Evolutionary conservation across 2,888 invertebrate species (phyloP).

Genomic region (Tribolium freemani): DNA sequence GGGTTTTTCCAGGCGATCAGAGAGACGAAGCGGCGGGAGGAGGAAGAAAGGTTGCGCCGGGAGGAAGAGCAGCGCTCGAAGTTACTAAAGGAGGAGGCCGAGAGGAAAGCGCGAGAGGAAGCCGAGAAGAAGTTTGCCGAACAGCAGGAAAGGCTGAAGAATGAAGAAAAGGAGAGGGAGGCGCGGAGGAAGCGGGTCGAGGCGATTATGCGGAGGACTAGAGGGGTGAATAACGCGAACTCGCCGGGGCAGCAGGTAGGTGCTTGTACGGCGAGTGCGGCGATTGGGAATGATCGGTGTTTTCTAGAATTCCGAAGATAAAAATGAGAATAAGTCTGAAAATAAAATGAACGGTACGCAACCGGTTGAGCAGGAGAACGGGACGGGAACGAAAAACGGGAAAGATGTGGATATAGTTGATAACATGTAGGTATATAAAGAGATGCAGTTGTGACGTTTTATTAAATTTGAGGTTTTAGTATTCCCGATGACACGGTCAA

Average conservation of each 20-base stretch:
- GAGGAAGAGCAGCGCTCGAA: conserved; percentile 77
- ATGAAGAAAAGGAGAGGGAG: conserved; percentile 91
- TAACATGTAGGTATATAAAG: conserved; percentile 65
- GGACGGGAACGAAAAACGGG: conserved; percentile 60
- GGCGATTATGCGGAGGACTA: conserved; percentile 93
- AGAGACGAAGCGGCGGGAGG: conserved; percentile 82
- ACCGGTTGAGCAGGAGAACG: conserved; percentile 55
- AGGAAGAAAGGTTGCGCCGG: conserved; percentile 81
- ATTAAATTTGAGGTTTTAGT: conserved; percentile 52
- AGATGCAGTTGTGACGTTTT: conserved; percentile 10
- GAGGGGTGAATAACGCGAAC: conserved; percentile 69
- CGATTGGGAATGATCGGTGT: not conserved
- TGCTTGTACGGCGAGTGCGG: not conserved
- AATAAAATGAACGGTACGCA: conserved; percentile 64
- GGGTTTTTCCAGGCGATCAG: conserved; percentile 69
- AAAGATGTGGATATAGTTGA: conserved; percentile 66
- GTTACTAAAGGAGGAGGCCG: conserved; percentile 81
- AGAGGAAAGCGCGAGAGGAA: conserved; percentile 85
- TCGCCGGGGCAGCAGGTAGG: conserved; percentile 56
- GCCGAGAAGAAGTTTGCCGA: conserved; percentile 87
- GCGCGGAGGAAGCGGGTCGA: conserved; percentile 91
- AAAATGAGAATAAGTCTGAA: conserved; percentile 62
- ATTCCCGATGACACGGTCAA: conserved; percentile 66
- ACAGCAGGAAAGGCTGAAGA: conserved; percentile 84
- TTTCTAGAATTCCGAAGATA: conserved; percentile 59